Evolutionary conservation across 2,113 vertebrate species (phyloP), one percentile per base, ranked within the genome.

Genomic region (Neoarius graeffei): DNA sequence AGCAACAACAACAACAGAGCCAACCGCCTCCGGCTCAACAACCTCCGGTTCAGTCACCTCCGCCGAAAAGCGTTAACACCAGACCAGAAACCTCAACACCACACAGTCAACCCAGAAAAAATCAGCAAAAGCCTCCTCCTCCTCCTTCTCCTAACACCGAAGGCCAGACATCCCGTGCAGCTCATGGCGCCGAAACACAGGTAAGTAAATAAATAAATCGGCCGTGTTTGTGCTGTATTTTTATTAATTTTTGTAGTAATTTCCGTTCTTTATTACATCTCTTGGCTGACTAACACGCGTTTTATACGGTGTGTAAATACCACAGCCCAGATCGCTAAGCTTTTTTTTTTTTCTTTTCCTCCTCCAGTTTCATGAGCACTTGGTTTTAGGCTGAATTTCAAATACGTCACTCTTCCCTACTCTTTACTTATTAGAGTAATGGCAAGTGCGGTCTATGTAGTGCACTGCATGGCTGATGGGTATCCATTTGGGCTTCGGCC

Each of bases 11-110:
- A 23, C 50, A 19, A 0, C 64, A 27, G 10, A 27, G 20, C 11
- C 81, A 14, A 5, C 74, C 42, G 11, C 11, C 74, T 59, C 35
- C 25, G 7, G 7, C 6, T 35, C 59, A 1, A 69, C 67, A 42
- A 17, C 84, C 86, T 73, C 67, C 77, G 19, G 42, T 91, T 3
- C 87, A 87, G 62, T 88, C 90, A 4, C 88, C 90, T 1, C 90
- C 89, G 17, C 52, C 85, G 25, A 89, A 85, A 57, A 86, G 4
- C 62, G 5, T 20, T 42, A 86, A n/a, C 57, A n/a, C 1, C 84
- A 91, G 42, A 52, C 35, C 2, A 79, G 66, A 57, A 6, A 60
- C 27, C 35, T 30, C 5, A 89, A 88, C 83, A 73, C 87, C 57
- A 83, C 88, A 80, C 88, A 91, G 79, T 64, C 84, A 57, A 3